Percentiles rank a stretch among this genome's conserved stretches.
Conservation (phyloP, 2,888 invertebrate genomes). For the Acleris emargana region DNA sequence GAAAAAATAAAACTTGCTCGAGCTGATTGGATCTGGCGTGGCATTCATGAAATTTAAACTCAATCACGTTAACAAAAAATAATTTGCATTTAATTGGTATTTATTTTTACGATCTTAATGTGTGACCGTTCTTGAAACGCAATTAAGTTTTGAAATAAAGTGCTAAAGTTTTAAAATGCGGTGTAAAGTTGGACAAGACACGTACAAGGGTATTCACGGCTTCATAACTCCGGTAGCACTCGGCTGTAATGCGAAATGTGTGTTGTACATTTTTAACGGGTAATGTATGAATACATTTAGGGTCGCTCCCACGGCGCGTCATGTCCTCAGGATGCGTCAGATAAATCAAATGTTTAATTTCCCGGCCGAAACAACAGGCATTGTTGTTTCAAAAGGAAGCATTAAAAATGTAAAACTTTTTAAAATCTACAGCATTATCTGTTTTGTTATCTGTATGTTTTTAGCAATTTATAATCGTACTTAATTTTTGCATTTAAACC, state of each 20-base stretch:
- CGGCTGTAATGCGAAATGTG: conserved; percentile 57
- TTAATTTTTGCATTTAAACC: too few relatives aligned
- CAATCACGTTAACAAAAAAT: conserved; percentile 37
- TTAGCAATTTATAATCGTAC: background rate
- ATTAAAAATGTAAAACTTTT: conserved; percentile 40
- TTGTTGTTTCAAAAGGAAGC: conserved; percentile 48
- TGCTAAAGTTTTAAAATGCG: conserved; percentile 50
- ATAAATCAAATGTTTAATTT: conserved; percentile 78
- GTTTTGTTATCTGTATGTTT: conserved; percentile 16
- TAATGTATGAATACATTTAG: conserved; percentile 49
- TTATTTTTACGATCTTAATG: conserved; percentile 49
- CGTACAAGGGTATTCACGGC: conserved; percentile 47
- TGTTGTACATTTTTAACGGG: conserved; percentile 60
- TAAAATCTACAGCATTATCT: conserved; percentile 23
- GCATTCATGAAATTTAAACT: conserved; percentile 60
- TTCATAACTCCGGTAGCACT: conserved; percentile 35
- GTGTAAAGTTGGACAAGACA: conserved; percentile 48
- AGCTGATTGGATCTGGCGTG: conserved; percentile 58
- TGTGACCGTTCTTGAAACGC: conserved; percentile 53
- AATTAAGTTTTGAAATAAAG: conserved; percentile 60
- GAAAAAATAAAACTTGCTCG: conserved; percentile 66
- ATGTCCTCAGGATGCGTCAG: conserved; percentile 64
- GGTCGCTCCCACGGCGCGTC: conserved; percentile 64
- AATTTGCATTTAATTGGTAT: conserved; percentile 37
- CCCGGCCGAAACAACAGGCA: conserved; percentile 65